These are phyloP conservation scores for Orientallactaga sibirica DNA, from an alignment of 2,797 vertebrate species.

Conservation along the genomic window DNA sequence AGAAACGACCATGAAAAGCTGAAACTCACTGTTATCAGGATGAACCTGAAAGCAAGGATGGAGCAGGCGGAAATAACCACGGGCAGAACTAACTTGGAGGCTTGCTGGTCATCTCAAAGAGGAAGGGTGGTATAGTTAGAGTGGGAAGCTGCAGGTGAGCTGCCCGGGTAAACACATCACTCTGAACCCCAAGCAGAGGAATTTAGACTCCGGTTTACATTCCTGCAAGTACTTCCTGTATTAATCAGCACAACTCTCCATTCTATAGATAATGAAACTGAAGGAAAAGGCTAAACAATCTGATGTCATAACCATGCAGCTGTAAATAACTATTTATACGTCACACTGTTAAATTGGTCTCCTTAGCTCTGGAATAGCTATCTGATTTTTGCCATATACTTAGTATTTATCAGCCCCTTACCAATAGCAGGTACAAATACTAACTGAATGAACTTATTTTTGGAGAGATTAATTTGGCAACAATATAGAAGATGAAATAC, in stretches of 20 bases:
- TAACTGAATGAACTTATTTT: neutral
- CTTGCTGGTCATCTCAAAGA: neutral
- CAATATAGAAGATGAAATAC: slow-evolving; percentile 3
- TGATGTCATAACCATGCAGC: neutral
- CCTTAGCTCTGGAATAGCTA: neutral
- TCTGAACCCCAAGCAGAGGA: neutral
- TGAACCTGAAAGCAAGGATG: neutral
- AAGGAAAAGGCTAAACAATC: neutral
- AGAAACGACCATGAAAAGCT: neutral
- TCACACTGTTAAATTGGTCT: neutral
- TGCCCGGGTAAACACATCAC: neutral
- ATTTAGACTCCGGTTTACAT: neutral
- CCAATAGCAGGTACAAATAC: neutral
- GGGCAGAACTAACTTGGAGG: neutral
- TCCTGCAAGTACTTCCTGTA: neutral
- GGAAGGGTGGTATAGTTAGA: neutral
- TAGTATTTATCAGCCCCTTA: neutral
- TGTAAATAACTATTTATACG: neutral
- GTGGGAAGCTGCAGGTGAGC: neutral
- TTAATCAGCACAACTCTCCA: neutral
- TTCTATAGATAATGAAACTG: neutral
- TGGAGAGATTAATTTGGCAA: neutral
- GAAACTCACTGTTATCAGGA: neutral
- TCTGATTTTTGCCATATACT: neutral
- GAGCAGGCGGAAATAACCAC: neutral